Base-by-base conservation (phyloP, 2,888 invertebrate genomes). In the Phyto melanocephala region DNA sequence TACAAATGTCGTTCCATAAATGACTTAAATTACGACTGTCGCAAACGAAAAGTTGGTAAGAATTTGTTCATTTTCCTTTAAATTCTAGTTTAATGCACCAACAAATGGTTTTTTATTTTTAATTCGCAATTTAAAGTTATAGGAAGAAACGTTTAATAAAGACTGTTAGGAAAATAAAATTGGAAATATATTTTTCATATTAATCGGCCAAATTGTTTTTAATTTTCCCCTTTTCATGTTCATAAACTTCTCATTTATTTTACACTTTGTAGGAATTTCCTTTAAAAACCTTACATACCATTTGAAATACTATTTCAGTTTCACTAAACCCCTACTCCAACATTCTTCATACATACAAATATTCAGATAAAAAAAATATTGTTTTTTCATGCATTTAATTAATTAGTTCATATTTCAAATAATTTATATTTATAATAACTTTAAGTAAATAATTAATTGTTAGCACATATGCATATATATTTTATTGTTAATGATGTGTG, bases 351-450 rank as follows among this genome's bases (percentile, higher is more conserved):
- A 28, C 56, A 47, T 54, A 33, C 15, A 65, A 35, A 50, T 50
- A 50, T 65, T 50, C 22, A 20, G 35, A 68, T 45, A 24, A 15
- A 40, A 33, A 50, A 62, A 28, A 68, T 22, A 2, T 52, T 28
- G 52, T 62, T 62, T 50, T 52, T 62, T 72, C 74, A 52, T 80
- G 42, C 56, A 50, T 52, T 60, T 17, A 40, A 56, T 68, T 22
- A 75, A 52, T 58, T 68, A 62, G 62, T 58, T 71, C 28, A 63
- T 78, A 56, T 45, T 77, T 71, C 42, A 28, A 45, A 40, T 54
- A 42, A 45, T 54, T 33, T 74, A 63, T 24, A 47, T 20, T 7
- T 13, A 33, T 45, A 33, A 40, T 68, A 68, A 40, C 7, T 24
- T 22, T 58, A 58, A 58, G 45, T 47, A 47, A 35, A 47, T 47